Conservation (phyloP, 2,888 invertebrate genomes). For the Lapara coniferarum region DNA sequence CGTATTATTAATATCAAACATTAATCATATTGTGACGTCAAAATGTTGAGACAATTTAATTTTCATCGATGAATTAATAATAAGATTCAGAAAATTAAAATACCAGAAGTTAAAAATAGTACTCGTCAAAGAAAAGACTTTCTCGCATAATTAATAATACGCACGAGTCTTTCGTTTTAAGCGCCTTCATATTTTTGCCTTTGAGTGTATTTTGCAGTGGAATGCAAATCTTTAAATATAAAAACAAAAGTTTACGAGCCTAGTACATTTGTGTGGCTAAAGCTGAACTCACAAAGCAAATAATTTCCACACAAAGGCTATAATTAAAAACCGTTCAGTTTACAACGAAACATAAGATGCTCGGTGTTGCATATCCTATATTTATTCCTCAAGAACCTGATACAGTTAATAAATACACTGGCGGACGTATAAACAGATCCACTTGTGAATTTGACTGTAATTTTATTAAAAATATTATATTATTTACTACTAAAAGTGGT, state of each 20-base stretch:
- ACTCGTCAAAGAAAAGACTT: too few relatives aligned
- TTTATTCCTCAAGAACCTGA: slow-evolving; percentile 68
- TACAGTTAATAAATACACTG: slow-evolving; percentile 70
- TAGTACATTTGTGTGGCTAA: slow-evolving; percentile 1
- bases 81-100: too few relatives aligned
- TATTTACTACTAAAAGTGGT: not conserved
- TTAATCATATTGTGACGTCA: too few relatives aligned
- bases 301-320: slow-evolving; percentile 48
- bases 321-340: slow-evolving; percentile 58
- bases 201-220: too few relatives aligned
- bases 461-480: not conserved
- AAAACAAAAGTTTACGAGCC: slow-evolving; percentile 5
- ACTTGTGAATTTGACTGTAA: not conserved
- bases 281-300: slow-evolving; percentile 28
- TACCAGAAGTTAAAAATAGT: too few relatives aligned
- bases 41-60: too few relatives aligned
- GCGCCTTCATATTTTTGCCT: not conserved
- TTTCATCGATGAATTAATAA: too few relatives aligned
- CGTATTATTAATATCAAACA: too few relatives aligned
- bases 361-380: slow-evolving; percentile 49
- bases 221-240: not conserved
- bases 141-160: too few relatives aligned
- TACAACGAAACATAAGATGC: slow-evolving; percentile 58
- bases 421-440: not conserved
- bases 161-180: not conserved